phyloP scores from a whole-genome alignment of 2,797 vertebrate species.

The Prionace glauca region DNA sequence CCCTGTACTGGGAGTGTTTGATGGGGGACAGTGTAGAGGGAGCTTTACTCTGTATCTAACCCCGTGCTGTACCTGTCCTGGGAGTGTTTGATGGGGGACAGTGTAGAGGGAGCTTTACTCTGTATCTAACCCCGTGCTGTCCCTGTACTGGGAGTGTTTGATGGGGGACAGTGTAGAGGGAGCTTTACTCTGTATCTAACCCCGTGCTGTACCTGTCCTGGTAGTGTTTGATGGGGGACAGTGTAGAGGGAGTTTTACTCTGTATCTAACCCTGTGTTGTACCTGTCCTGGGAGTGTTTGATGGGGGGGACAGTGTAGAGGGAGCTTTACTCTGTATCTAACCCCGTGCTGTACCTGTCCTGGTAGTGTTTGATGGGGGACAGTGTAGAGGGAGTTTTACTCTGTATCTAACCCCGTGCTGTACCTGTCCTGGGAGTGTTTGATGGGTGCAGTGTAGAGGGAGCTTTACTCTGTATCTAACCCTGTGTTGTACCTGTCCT shows the following conservation, averaged over 20 bases:
- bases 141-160: background rate
- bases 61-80: background rate
- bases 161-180: background rate
- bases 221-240: no score
- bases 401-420: background rate
- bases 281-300: background rate
- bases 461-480: background rate
- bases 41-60: background rate
- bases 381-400: background rate
- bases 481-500: background rate
- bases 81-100: background rate
- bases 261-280: background rate
- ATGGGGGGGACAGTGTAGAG: background rate
- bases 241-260: no score
- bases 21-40: no score
- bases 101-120: background rate
- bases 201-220: background rate
- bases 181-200: background rate
- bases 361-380: background rate
- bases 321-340: background rate
- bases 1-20: no score
- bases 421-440: background rate
- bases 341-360: background rate
- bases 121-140: no score
- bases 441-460: background rate